Conservation (phyloP, 2,797 vertebrate genomes). For the Buphagus erythrorhynchus region DNA sequence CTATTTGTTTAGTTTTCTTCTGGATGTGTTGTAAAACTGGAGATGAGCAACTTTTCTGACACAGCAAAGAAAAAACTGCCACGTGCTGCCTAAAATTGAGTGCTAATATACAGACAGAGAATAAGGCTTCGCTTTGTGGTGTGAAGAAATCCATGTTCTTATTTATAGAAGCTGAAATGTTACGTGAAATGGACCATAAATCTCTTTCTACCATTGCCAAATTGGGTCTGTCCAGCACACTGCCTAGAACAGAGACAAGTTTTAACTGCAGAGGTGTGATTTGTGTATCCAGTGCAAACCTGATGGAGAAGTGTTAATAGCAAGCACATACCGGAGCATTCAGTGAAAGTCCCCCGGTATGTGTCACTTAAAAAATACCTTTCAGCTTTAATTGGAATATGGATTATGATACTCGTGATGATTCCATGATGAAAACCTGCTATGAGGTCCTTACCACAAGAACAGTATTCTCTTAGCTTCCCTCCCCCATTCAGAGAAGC, state of each 20-base stretch:
- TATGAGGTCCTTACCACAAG: neutral
- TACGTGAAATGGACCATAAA: neutral
- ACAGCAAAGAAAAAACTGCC: neutral
- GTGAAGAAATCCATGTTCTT: neutral
- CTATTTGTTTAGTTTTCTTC: neutral
- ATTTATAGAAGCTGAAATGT: conserved; percentile 3
- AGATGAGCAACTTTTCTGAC: neutral
- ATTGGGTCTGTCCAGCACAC: neutral
- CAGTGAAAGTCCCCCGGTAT: neutral
- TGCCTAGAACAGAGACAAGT: neutral
- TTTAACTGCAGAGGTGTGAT: neutral
- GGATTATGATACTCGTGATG: neutral
- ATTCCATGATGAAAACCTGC: neutral
- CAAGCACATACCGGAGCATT: neutral
- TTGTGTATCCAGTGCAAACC: neutral
- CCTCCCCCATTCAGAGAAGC: neutral
- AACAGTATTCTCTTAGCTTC: neutral
- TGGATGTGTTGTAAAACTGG: neutral
- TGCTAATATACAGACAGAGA: neutral
- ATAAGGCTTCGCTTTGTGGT: neutral
- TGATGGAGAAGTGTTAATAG: neutral
- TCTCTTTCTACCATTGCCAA: neutral
- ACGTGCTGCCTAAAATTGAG: neutral
- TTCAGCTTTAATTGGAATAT: neutral
- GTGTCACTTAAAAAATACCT: neutral